These are phyloP conservation scores for Psilanteris sp. DNA, from an alignment of 1,140 invertebrate species.

Conservation along the genomic window DNA sequence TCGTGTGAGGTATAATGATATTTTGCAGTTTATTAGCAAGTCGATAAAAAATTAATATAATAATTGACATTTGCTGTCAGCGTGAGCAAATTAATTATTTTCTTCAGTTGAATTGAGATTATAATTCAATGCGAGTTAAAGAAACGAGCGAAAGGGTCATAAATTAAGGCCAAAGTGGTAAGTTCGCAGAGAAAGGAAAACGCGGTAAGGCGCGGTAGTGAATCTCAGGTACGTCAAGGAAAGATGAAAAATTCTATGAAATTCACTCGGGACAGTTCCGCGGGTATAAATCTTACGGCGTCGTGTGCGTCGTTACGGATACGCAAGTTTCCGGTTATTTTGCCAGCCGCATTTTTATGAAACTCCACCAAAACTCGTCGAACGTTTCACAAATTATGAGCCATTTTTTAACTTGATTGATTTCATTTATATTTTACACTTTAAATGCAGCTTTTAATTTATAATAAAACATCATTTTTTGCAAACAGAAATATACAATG, in stretches of 20 bases:
- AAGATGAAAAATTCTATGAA: conserved; percentile 58
- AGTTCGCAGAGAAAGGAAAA: conserved; percentile 40
- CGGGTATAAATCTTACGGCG: conserved; percentile 43
- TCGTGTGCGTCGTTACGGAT: conserved; percentile 33
- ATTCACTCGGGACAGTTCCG: conserved; percentile 56
- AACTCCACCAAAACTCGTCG: no score
- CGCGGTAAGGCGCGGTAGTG: conserved; percentile 40
- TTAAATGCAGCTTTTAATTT: no score
- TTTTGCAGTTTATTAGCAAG: neutral
- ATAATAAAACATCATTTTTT: no score
- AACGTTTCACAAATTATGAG: conserved; percentile 12
- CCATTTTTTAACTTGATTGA: neutral
- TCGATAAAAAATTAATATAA: neutral
- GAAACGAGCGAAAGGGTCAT: conserved; percentile 8
- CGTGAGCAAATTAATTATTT: neutral
- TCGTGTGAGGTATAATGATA: neutral
- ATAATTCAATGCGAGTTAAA: conserved; percentile 12
- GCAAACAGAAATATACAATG: no score
- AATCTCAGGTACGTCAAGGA: conserved; percentile 48
- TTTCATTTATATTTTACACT: no score
- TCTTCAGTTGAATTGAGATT: conserved; percentile 6
- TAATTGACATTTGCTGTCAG: neutral
- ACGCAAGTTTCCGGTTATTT: conserved; percentile 59
- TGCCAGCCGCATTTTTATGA: conserved; percentile 12
- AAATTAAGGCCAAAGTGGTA: conserved; percentile 25